These are phyloP conservation scores for Micromesistius poutassou DNA, from an alignment of 2,797 vertebrate species.

Conservation along the genomic window DNA sequence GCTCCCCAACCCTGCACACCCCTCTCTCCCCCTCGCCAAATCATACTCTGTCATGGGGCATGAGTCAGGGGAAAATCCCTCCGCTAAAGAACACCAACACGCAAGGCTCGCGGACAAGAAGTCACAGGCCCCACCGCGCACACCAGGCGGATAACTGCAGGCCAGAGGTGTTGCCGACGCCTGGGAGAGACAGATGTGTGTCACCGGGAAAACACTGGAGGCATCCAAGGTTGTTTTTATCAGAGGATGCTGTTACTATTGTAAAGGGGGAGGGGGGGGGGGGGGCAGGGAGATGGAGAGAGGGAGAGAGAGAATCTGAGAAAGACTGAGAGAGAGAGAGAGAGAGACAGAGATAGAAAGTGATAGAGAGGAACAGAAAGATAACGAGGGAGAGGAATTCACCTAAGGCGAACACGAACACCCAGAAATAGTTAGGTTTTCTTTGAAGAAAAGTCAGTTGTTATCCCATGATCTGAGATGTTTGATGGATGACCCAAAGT, in stretches of 20 bases:
- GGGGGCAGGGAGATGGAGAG: no score
- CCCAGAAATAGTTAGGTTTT: no score
- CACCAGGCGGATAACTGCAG: neutral
- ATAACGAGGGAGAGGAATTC: constrained; percentile 16
- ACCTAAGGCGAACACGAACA: neutral
- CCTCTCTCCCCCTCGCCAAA: constrained; percentile 28
- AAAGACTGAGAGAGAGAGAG: neutral
- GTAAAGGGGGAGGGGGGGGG: neutral
- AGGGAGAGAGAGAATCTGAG: no score
- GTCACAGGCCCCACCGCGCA: neutral
- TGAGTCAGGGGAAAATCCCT: constrained; percentile 55
- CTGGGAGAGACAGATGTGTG: neutral
- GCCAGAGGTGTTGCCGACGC: neutral
- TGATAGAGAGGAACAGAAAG: neutral
- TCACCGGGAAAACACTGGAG: neutral
- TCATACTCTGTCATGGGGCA: constrained; percentile 43
- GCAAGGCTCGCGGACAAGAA: constrained; percentile 31
- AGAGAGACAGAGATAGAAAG: neutral
- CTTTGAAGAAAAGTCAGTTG: no score
- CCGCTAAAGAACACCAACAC: constrained; percentile 30
- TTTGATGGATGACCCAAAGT: no score
- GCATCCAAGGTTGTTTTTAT: neutral
- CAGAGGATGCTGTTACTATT: neutral
- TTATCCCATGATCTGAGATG: no score
- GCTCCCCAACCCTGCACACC: no score